Evolutionary conservation across 2,797 vertebrate genomes (phyloP).

Genomic region (Scarus forsteni): DNA sequence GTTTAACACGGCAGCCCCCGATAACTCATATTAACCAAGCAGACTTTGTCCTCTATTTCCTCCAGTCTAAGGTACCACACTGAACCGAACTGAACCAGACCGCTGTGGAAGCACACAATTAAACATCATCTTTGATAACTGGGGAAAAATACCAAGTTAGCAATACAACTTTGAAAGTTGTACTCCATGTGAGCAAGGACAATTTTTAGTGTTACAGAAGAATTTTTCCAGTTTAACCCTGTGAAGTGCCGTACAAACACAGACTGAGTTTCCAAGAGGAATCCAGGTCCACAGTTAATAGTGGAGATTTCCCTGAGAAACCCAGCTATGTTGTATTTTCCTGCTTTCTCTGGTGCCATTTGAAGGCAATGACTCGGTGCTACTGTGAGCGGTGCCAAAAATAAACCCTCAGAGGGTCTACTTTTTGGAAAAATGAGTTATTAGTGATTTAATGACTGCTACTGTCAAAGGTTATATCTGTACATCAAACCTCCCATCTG

Average conservation of each 20-base stretch:
- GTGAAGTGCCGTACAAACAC: slow-evolving; percentile 66
- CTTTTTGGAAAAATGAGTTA: slow-evolving; percentile 47
- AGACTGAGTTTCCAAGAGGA: slow-evolving; percentile 53
- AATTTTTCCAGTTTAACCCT: slow-evolving; percentile 45
- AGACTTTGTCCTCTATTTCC: too few relatives aligned
- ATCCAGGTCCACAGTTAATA: not conserved
- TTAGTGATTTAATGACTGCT: slow-evolving; percentile 55
- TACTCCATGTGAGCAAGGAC: slow-evolving; percentile 45
- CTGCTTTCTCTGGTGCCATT: slow-evolving; percentile 64
- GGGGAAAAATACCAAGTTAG: slow-evolving; percentile 33
- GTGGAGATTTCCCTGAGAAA: slow-evolving; percentile 40
- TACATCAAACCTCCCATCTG: slow-evolving; percentile 41
- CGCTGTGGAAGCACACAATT: too few relatives aligned
- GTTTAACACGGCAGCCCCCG: too few relatives aligned
- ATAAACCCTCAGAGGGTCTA: slow-evolving; percentile 38
- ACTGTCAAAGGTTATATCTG: slow-evolving; percentile 53
- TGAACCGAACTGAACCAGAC: too few relatives aligned
- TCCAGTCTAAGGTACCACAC: too few relatives aligned
- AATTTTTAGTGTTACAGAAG: slow-evolving; percentile 37
- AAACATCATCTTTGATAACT: slow-evolving; percentile 16
- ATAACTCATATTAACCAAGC: too few relatives aligned
- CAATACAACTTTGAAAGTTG: slow-evolving; percentile 39
- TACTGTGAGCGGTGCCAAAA: slow-evolving; percentile 70
- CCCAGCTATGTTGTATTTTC: slow-evolving; percentile 48
- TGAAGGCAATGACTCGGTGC: slow-evolving; percentile 73